phyloP scores from a whole-genome alignment of 2,113 vertebrate species.

The Ginglymostoma cirratum region DNA sequence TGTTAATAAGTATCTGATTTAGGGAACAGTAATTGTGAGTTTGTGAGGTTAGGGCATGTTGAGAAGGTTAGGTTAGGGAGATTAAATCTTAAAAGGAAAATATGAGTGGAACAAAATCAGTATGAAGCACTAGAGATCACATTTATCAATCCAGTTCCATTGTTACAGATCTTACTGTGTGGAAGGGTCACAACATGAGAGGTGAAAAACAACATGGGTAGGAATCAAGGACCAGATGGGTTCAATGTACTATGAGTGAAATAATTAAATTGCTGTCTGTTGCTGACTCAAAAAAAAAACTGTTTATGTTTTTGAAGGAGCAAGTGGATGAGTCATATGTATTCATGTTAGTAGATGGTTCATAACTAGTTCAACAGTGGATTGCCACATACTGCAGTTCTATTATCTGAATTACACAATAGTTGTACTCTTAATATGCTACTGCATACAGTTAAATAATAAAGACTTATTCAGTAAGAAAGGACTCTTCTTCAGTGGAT shows the following conservation, averaged over 20 bases:
- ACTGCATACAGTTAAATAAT: background rate
- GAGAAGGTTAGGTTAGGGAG: background rate
- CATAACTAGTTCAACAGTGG: background rate
- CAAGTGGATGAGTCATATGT: slow-evolving; percentile 26
- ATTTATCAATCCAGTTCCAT: background rate
- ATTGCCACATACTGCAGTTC: background rate
- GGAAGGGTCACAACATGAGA: background rate
- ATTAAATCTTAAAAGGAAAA: background rate
- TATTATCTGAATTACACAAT: background rate
- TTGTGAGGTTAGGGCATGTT: background rate
- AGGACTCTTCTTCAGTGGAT: background rate
- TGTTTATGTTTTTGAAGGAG: background rate
- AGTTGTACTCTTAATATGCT: background rate
- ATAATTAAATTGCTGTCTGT: background rate
- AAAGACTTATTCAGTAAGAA: background rate
- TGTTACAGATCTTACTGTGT: background rate
- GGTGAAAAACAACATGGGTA: background rate
- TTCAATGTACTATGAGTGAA: background rate
- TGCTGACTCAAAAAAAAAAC: no score
- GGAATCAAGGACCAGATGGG: background rate
- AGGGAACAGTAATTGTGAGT: background rate
- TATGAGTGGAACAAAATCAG: background rate
- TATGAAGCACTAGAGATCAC: background rate
- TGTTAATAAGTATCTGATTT: background rate
- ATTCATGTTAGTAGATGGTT: background rate